These are phyloP conservation scores for Atethmia centrago DNA, from an alignment of 2,888 invertebrate genomes.

Conservation along the genomic window DNA sequence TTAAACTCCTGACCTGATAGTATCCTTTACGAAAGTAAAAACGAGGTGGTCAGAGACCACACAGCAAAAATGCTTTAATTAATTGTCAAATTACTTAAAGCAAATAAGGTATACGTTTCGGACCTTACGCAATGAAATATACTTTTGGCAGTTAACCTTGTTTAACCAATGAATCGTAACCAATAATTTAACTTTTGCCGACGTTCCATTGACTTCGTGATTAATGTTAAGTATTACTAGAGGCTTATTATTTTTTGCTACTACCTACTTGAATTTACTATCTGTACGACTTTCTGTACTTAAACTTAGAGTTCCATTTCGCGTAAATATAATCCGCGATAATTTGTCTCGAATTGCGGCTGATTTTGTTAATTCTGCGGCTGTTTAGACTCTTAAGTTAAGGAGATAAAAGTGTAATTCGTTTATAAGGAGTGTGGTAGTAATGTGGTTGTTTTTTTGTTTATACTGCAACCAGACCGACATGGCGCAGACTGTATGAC, in stretches of 20 bases:
- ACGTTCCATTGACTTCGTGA: constrained; percentile 52
- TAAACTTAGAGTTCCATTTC: constrained; percentile 44
- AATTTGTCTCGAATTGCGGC: constrained; percentile 21
- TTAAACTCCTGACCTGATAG: constrained; percentile 8
- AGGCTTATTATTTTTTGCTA: constrained; percentile 43
- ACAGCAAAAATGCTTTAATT: constrained; percentile 45
- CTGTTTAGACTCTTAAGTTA: constrained; percentile 27
- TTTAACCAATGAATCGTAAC: constrained; percentile 45
- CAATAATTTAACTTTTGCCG: constrained; percentile 56
- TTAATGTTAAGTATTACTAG: constrained; percentile 50
- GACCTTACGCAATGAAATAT: constrained; percentile 48
- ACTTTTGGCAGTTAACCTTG: constrained; percentile 47
- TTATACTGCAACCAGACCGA: constrained; percentile 76
- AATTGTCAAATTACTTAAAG: constrained; percentile 49
- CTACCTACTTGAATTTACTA: constrained; percentile 22
- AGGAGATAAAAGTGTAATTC: constrained; percentile 68
- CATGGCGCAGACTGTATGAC: constrained; percentile 86
- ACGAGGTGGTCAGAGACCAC: constrained; percentile 37
- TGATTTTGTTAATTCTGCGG: constrained; percentile 31
- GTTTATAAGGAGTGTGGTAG: constrained; percentile 31
- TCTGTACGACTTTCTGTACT: background rate
- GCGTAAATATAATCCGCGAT: constrained; percentile 15
- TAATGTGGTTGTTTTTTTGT: constrained; percentile 72
- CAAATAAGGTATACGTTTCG: constrained; percentile 44
- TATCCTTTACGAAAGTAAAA: constrained; percentile 18